A percentile compares a stretch with the other conserved stretches of the same genome.
Evolutionary conservation across 2,797 vertebrate species (phyloP).

Genomic region (Enteromius thamalakanensis): DNA sequence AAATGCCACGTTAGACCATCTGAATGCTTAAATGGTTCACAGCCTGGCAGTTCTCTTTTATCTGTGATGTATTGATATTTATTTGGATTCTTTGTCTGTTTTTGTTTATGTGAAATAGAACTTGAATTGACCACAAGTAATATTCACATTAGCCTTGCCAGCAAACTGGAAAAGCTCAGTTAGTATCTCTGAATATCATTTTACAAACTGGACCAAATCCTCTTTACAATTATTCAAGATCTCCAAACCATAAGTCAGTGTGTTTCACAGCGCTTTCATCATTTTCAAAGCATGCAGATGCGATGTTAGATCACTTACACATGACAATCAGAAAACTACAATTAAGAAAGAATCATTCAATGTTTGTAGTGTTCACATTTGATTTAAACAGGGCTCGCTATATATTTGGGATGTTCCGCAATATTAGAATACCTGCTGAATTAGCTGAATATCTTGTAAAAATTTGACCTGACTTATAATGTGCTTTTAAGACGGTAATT

Average conservation of each 20-base stretch:
- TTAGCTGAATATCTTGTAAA: neutral
- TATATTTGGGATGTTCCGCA: neutral
- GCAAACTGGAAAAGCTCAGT: constrained; percentile 37
- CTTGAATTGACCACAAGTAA: constrained; percentile 37
- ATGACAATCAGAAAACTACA: constrained; percentile 29
- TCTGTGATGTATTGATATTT: constrained; percentile 26
- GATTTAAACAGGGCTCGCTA: neutral
- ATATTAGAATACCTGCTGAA: neutral
- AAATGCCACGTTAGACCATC: constrained; percentile 36
- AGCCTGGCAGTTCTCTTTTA: constrained; percentile 38
- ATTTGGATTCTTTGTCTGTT: neutral
- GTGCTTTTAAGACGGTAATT: neutral
- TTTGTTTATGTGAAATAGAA: constrained; percentile 14
- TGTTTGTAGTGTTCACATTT: neutral
- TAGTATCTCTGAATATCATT: constrained; percentile 25
- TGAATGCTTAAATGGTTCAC: constrained; percentile 47
- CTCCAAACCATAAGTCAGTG: neutral
- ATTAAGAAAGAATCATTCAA: neutral
- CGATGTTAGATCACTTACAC: neutral
- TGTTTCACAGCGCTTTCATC: constrained; percentile 15
- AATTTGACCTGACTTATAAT: constrained; percentile 4
- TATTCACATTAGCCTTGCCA: constrained; percentile 48
- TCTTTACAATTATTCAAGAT: neutral
- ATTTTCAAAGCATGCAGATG: neutral
- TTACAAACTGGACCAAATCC: constrained; percentile 40